Evolutionary conservation across 2,113 vertebrate genomes (phyloP).

Genomic region (Xiphorhynchus elegans): DNA sequence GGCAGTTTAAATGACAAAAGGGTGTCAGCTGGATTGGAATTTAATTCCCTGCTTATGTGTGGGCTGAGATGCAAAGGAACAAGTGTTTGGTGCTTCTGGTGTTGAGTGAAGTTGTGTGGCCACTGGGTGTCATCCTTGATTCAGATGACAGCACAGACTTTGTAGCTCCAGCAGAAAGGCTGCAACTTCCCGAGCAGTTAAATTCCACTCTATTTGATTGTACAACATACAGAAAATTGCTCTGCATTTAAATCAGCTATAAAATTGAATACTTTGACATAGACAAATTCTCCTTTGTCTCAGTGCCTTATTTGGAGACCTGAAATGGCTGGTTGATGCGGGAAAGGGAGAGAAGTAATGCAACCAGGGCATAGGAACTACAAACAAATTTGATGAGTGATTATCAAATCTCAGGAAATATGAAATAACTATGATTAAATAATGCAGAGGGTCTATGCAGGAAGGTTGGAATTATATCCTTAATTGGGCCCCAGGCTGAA

Average conservation of each 20-base stretch:
- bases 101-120: constrained; percentile 45
- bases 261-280: constrained; percentile 66
- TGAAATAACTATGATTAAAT: constrained; percentile 28
- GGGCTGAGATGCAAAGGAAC: background rate
- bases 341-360: background rate
- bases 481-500: background rate
- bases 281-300: constrained; percentile 69
- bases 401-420: background rate
- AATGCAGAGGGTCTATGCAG: background rate
- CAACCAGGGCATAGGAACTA: background rate
- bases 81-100: background rate
- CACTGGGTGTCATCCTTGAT: constrained; percentile 80
- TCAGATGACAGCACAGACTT: constrained; percentile 46
- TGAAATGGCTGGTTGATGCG: background rate
- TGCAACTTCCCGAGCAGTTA: constrained; percentile 34
- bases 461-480: background rate
- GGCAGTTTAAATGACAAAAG: background rate
- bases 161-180: background rate
- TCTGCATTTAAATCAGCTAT: constrained; percentile 68
- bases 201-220: constrained; percentile 64
- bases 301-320: constrained; percentile 12
- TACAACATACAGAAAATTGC: constrained; percentile 61
- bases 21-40: background rate
- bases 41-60: background rate
- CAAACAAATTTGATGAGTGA: background rate